Evolutionary conservation across 2,113 vertebrate species (phyloP).

Genomic region (Electrona antarctica): DNA sequence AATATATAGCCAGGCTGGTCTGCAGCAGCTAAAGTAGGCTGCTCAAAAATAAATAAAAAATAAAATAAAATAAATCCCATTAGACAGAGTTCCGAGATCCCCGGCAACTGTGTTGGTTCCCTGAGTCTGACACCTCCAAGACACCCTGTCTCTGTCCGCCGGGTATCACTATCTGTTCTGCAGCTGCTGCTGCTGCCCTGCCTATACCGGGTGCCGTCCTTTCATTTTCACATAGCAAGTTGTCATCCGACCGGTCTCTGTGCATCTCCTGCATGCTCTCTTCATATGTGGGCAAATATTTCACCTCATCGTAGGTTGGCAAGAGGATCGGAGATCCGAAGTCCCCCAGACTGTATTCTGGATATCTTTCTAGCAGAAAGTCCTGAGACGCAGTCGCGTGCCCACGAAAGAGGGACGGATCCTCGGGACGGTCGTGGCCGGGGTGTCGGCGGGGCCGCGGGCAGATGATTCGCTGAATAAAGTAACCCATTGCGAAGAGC

Average conservation of each 20-base stretch:
- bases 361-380: slow-evolving; percentile 81
- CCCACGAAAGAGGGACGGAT: slow-evolving; percentile 80
- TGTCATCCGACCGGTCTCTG: slow-evolving; percentile 75
- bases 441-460: slow-evolving; percentile 83
- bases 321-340: slow-evolving; percentile 81
- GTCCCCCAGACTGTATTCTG: slow-evolving; percentile 73
- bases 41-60: too few relatives aligned
- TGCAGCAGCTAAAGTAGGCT: neutral
- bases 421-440: slow-evolving; percentile 72
- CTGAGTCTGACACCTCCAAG: slow-evolving; percentile 40
- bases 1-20: slow-evolving; percentile 5
- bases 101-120: slow-evolving; percentile 57
- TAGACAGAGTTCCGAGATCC: slow-evolving; percentile 77
- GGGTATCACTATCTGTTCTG: slow-evolving; percentile 11
- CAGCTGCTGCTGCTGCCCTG: slow-evolving; percentile 38
- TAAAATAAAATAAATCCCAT: slow-evolving; percentile 29
- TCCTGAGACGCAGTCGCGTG: slow-evolving; percentile 84
- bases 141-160: slow-evolving; percentile 59
- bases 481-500: slow-evolving; percentile 92
- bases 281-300: slow-evolving; percentile 91
- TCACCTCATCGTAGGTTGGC: slow-evolving; percentile 93
- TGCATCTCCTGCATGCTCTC: slow-evolving; percentile 88
- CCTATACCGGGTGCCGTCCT: slow-evolving; percentile 35
- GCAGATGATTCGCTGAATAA: slow-evolving; percentile 91
- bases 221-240: slow-evolving; percentile 59